These are phyloP conservation scores for Tokudaia tokunoshimensis DNA, from an alignment of 2,797 vertebrate genomes.

Conservation along the genomic window DNA sequence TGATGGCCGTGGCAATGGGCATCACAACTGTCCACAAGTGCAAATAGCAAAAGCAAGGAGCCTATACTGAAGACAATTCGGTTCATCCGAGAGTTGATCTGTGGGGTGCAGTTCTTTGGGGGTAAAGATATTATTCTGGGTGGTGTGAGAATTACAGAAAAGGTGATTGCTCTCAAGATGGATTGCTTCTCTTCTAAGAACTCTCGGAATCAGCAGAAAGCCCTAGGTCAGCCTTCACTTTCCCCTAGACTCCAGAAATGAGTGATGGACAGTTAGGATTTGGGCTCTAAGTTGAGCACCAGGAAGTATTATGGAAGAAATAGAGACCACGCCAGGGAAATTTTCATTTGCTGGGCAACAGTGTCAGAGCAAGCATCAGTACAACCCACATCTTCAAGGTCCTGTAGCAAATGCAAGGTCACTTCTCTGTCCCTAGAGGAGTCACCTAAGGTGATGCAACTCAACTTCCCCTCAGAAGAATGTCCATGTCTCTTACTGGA, in stretches of 20 bases:
- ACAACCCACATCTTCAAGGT: not conserved
- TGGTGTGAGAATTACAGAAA: not conserved
- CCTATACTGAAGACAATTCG: not conserved
- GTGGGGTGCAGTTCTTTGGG: not conserved
- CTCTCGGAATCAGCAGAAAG: not conserved
- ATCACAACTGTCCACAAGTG: not conserved
- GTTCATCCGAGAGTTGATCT: not conserved
- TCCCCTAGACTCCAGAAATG: not conserved
- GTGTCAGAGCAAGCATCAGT: not conserved
- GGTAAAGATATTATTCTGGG: not conserved
- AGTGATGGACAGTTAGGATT: not conserved
- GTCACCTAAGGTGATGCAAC: not conserved
- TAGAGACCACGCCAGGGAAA: not conserved
- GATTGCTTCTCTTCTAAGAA: not conserved
- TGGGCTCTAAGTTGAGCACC: not conserved
- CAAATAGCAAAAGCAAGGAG: not conserved
- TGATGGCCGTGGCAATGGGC: not conserved
- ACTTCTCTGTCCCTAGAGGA: not conserved
- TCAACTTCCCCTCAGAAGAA: not conserved
- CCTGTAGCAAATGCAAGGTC: not conserved
- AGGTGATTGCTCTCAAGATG: not conserved
- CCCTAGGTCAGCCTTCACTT: not conserved
- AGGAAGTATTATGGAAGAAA: not conserved
- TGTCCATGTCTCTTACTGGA: not conserved
- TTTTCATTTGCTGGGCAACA: not conserved